A percentile compares a stretch with the other conserved stretches of the same genome.
Evolutionary conservation across 2,888 invertebrate genomes (phyloP).

Genomic region (Dicranocentrus wangi): DNA sequence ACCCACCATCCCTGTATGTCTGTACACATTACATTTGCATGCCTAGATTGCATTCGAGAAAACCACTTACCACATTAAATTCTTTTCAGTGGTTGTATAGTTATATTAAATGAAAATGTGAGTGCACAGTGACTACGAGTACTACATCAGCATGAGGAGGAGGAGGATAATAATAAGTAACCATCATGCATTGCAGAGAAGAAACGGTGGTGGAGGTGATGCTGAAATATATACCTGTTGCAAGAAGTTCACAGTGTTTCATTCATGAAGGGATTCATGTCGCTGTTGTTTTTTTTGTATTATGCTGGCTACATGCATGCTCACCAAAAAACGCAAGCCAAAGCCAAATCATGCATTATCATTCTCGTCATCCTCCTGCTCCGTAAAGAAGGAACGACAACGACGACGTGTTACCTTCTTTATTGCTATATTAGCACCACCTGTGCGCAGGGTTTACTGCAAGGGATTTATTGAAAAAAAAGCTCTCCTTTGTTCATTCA

Average conservation of each 20-base stretch:
- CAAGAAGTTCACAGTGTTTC: constrained; percentile 1
- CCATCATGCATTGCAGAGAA: not conserved
- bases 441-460: too few relatives aligned
- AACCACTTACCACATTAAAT: constrained; percentile 16
- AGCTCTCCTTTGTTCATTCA: constrained; percentile 4
- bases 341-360: constrained; percentile 11
- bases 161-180: not conserved
- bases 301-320: too few relatives aligned
- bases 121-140: not conserved
- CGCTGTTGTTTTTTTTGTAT: too few relatives aligned
- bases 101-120: not conserved
- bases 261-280: too few relatives aligned
- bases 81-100: constrained; percentile 1
- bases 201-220: too few relatives aligned
- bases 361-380: not conserved
- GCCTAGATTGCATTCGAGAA: not conserved
- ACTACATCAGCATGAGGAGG: too few relatives aligned
- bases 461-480: too few relatives aligned
- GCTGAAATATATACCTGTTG: constrained; percentile 1
- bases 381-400: too few relatives aligned
- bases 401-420: too few relatives aligned
- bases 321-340: too few relatives aligned
- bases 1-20: not conserved
- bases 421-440: too few relatives aligned
- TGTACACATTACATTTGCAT: not conserved